Base-by-base conservation (phyloP, 2,797 vertebrate species). In the Danio jaintianensis region DNA sequence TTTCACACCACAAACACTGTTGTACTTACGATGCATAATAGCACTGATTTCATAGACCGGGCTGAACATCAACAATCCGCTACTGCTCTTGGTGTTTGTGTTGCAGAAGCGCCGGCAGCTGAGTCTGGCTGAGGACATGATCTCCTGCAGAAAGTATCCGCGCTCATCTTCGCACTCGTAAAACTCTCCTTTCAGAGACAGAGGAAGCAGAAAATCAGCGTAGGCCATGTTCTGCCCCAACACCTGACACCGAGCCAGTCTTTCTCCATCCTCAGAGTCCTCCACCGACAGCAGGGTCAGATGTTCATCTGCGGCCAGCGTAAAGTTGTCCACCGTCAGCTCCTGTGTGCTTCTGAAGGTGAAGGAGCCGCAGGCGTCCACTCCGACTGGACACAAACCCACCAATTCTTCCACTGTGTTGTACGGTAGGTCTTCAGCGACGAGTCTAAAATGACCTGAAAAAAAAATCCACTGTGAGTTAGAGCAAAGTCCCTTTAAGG, bases 1-100 rank as follows among this genome's bases (percentile, higher is more conserved):
- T 56, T 56, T 56, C 12, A 16, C 53, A 56, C 6, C 12, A 47
- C 10, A 52, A 52, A 50, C 52, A 48, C 63, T 61, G 67, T 75
- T 47, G 56, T 84, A 92, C 96, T 96, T 83, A 97, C 96, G 56
- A 75, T 91, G 94, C 97, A 98, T 97, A 85, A 96, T 59, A 40
- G 91, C 95, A 0, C 93, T 87, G 78, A 97, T 83, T 84, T 96
- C 89, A 58, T 96, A 96, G 4, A 94, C 10, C 0, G 96, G 96
- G 77, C 50, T 91, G 83, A 98, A 85, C 50, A 88, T 0, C 12
- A 96, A 67, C 0, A 70, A 1, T 0, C 3, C 58, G 0, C 89
- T 79, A 12, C 50, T 11, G 22, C 75, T 90, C 9, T 80, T 73
- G 48, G 79, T 55, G 22, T 87, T 91, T 12, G 90, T 22, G 1